Percentiles rank a stretch among this genome's conserved stretches.
Conservation (phyloP, 1,140 invertebrate genomes). For the Hesperophylax magnus region DNA sequence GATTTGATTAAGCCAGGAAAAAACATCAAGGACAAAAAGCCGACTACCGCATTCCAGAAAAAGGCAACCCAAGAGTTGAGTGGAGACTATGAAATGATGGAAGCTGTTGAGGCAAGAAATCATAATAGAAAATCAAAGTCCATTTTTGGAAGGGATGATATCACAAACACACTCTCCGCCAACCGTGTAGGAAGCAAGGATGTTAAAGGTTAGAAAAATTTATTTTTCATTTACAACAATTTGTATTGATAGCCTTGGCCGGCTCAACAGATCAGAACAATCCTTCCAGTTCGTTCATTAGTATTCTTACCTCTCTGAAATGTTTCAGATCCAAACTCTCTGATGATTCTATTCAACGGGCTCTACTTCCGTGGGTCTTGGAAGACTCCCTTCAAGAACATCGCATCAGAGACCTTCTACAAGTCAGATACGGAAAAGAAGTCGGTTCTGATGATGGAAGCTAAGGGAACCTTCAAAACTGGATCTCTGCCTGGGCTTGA, state of each 20-base stretch:
- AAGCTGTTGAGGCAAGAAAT: slow-evolving; percentile 73
- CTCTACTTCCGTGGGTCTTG: slow-evolving; percentile 74
- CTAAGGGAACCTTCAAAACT: slow-evolving; percentile 69
- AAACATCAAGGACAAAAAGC: slow-evolving; percentile 69
- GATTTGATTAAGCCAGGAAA: slow-evolving; percentile 64
- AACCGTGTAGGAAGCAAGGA: slow-evolving; percentile 68
- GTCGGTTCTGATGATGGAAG: slow-evolving; percentile 71
- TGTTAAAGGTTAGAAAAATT: slow-evolving; percentile 60
- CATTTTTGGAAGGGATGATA: slow-evolving; percentile 61
- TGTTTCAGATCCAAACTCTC: slow-evolving; percentile 55
- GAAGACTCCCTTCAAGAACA: slow-evolving; percentile 68
- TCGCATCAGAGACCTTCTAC: slow-evolving; percentile 70
- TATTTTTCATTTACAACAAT: too few relatives aligned
- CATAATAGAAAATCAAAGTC: slow-evolving; percentile 64
- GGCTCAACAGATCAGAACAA: too few relatives aligned
- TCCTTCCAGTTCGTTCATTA: too few relatives aligned
- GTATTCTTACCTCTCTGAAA: too few relatives aligned
- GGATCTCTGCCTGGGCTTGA: slow-evolving; percentile 71
- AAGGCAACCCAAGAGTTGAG: slow-evolving; percentile 64
- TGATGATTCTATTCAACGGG: slow-evolving; percentile 77
- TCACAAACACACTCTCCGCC: slow-evolving; percentile 66
- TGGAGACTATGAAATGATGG: slow-evolving; percentile 72
- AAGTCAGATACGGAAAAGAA: slow-evolving; percentile 71
- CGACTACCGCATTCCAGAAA: slow-evolving; percentile 67
- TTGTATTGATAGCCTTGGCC: too few relatives aligned